Evolutionary conservation across 2,113 vertebrate genomes (phyloP).

Genomic region (Megaleporinus macrocephalus): DNA sequence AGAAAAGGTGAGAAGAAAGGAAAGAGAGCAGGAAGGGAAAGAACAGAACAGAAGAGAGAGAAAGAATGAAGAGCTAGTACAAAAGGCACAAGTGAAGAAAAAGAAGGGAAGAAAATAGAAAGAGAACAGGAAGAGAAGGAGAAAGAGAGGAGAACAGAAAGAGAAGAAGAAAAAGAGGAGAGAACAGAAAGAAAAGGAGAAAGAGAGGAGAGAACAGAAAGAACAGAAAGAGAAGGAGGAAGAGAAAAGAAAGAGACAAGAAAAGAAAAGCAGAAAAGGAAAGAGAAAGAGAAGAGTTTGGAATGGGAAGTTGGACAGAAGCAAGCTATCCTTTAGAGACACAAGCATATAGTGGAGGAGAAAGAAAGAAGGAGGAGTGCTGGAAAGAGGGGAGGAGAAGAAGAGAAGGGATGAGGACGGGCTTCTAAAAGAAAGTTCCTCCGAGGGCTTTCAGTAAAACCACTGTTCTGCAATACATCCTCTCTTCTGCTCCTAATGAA

Average conservation of each 20-base stretch:
- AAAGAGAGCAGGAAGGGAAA: too few species aligned
- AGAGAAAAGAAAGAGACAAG: conserved; percentile 8
- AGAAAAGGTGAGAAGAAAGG: too few species aligned
- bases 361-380: background rate
- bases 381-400: background rate
- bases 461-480: conserved; percentile 9
- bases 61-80: background rate
- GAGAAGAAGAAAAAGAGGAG: background rate
- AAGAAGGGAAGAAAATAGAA: background rate
- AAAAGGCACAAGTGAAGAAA: background rate
- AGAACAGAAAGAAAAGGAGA: background rate
- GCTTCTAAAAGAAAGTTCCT: conserved; percentile 24
- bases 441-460: conserved; percentile 9
- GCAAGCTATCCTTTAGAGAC: background rate
- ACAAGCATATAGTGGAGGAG: background rate
- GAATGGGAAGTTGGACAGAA: background rate
- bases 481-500: conserved; percentile 46
- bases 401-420: conserved; percentile 2
- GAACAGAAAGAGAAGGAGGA: background rate
- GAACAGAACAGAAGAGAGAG: background rate
- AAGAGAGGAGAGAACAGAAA: background rate
- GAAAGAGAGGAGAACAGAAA: background rate
- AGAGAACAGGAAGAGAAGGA: background rate
- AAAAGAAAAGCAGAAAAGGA: background rate
- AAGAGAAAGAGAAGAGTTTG: too few species aligned